Conservation (phyloP, 1,140 invertebrate genomes). For the Physella acuta region DNA sequence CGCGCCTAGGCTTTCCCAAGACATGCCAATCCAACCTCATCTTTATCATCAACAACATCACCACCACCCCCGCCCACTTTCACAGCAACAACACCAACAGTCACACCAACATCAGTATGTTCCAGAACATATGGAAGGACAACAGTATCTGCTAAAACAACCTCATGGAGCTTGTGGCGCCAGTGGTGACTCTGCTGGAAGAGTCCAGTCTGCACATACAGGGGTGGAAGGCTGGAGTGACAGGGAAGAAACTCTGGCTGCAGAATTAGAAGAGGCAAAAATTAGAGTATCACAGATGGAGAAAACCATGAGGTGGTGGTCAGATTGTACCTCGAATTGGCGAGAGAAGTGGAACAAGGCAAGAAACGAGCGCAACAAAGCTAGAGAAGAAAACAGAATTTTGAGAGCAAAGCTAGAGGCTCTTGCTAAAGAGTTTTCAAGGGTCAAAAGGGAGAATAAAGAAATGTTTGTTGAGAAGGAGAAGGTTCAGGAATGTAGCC, state of each 20-base stretch:
- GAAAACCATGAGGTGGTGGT: slow-evolving; percentile 99
- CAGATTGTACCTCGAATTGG: slow-evolving; percentile 87
- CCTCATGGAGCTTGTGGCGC: slow-evolving; percentile 8
- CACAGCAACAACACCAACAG: slow-evolving; percentile 11
- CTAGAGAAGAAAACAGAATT: slow-evolving; percentile 81
- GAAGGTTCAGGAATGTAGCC: slow-evolving; percentile 28
- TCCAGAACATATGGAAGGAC: slow-evolving; percentile 12
- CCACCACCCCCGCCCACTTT: not conserved
- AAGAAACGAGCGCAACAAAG: slow-evolving; percentile 63
- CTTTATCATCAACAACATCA: slow-evolving; percentile 12
- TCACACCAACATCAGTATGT: slow-evolving; percentile 8
- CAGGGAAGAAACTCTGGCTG: slow-evolving; percentile 59
- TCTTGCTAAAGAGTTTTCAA: slow-evolving; percentile 75
- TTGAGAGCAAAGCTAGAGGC: slow-evolving; percentile 78
- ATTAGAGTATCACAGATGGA: slow-evolving; percentile 94
- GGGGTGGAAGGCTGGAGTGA: slow-evolving; percentile 19
- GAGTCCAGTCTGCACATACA: slow-evolving; percentile 7
- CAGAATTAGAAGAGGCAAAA: slow-evolving; percentile 84
- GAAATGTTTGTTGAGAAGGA: slow-evolving; percentile 77
- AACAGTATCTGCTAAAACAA: slow-evolving; percentile 10
- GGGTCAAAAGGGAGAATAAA: slow-evolving; percentile 76
- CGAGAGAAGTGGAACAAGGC: slow-evolving; percentile 96
- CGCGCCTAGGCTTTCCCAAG: not conserved
- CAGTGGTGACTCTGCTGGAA: not conserved
- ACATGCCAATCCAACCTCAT: slow-evolving; percentile 18